Evolutionary conservation across 2,888 invertebrate species (phyloP).

Genomic region (Microctonus hyperodae): DNA sequence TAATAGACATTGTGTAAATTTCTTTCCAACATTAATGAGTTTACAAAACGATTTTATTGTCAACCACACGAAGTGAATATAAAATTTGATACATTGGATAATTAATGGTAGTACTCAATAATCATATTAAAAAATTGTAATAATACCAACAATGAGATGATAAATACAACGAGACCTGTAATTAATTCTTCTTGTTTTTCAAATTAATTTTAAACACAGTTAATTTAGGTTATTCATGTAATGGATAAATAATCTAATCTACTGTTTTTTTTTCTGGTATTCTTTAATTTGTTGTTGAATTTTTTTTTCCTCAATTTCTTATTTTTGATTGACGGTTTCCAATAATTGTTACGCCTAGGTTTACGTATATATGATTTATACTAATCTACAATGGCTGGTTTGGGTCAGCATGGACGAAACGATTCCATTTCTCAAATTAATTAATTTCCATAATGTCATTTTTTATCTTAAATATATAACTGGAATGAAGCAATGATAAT

Average conservation of each 20-base stretch:
- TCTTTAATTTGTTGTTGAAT: not conserved
- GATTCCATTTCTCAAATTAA: slow-evolving; percentile 24
- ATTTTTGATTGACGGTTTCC: slow-evolving; percentile 33
- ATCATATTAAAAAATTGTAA: slow-evolving; percentile 26
- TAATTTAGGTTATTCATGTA: slow-evolving; percentile 25
- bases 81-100: slow-evolving; percentile 61
- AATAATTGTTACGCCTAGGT: slow-evolving; percentile 13
- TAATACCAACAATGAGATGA: slow-evolving; percentile 27
- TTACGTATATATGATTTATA: not conserved
- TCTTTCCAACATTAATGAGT: slow-evolving; percentile 22
- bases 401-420: slow-evolving; percentile 42
- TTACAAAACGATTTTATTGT: slow-evolving; percentile 60
- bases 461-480: slow-evolving; percentile 7
- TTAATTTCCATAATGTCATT: slow-evolving; percentile 8
- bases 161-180: slow-evolving; percentile 15
- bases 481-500: too few species aligned
- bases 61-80: slow-evolving; percentile 61
- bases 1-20: slow-evolving; percentile 13
- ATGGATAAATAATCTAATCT: slow-evolving; percentile 3
- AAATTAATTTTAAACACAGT: slow-evolving; percentile 19
- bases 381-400: slow-evolving; percentile 32
- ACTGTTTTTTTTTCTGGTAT: not conserved
- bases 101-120: slow-evolving; percentile 48
- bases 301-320: slow-evolving; percentile 15
- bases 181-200: slow-evolving; percentile 1